Evolutionary conservation across 2,888 invertebrate species (phyloP).

Genomic region (Heteromurus nitidus): DNA sequence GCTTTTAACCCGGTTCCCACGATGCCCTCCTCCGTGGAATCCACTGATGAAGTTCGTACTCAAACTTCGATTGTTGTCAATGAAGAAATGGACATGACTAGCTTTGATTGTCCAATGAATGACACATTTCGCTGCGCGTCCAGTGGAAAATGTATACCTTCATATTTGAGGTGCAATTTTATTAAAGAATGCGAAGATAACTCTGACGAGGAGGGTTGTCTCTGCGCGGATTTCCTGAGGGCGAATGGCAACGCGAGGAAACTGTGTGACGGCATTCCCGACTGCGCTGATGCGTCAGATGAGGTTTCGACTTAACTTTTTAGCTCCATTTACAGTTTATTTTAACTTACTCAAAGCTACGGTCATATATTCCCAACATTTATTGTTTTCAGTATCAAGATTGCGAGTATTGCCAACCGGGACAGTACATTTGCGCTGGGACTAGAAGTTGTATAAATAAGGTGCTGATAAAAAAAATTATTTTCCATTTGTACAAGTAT

Average conservation of each 20-base stretch:
- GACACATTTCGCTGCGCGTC: slow-evolving; percentile 73
- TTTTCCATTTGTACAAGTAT: slow-evolving; percentile 27
- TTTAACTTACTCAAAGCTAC: no score
- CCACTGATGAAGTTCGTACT: slow-evolving; percentile 55
- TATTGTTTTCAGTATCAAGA: no score
- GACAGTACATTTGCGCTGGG: slow-evolving; percentile 85
- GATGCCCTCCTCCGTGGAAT: slow-evolving; percentile 33
- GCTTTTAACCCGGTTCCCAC: neutral
- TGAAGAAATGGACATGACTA: slow-evolving; percentile 29
- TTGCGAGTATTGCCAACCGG: slow-evolving; percentile 79
- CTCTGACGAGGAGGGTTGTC: slow-evolving; percentile 82
- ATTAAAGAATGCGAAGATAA: slow-evolving; percentile 77
- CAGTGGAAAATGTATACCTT: slow-evolving; percentile 73
- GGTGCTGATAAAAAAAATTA: slow-evolving; percentile 13
- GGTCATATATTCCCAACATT: no score
- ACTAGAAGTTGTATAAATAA: slow-evolving; percentile 81
- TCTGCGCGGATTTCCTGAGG: slow-evolving; percentile 85
- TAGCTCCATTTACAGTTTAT: no score
- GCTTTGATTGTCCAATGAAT: slow-evolving; percentile 60
- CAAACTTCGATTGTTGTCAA: slow-evolving; percentile 67
- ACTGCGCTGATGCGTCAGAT: slow-evolving; percentile 88
- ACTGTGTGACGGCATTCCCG: slow-evolving; percentile 86
- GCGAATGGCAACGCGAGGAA: slow-evolving; percentile 83
- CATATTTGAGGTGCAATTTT: slow-evolving; percentile 73
- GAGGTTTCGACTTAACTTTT: no score